phyloP scores from a whole-genome alignment of 2,888 invertebrate genomes.

The Eutolmus rufibarbis region DNA sequence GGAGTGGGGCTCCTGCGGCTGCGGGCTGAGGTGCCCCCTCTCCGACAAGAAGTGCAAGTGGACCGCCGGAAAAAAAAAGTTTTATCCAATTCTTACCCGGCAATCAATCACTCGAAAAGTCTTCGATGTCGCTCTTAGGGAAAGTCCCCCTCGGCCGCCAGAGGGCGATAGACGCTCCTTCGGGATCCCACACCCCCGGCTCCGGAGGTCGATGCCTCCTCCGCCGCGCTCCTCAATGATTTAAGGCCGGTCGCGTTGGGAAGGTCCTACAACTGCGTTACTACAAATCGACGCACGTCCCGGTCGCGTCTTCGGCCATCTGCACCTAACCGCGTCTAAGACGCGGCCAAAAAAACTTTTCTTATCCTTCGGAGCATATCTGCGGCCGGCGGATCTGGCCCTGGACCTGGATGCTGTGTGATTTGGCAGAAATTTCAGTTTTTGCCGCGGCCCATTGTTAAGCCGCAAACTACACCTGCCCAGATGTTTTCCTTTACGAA shows the following conservation, averaged over 20 bases:
- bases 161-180: conserved; percentile 5
- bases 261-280: conserved; percentile 18
- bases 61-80: conserved; percentile 35
- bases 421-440: conserved; percentile 30
- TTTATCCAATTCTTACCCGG: conserved; percentile 43
- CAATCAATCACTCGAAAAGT: conserved; percentile 45
- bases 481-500: conserved; percentile 10
- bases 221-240: background rate
- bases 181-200: conserved; percentile 11
- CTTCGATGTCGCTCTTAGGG: conserved; percentile 13
- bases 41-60: conserved; percentile 15
- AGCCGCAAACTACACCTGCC: conserved; percentile 30
- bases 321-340: background rate
- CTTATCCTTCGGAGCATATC: conserved; percentile 4
- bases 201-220: conserved; percentile 15
- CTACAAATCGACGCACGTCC: conserved; percentile 18
- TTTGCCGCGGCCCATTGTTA: conserved; percentile 10
- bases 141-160: background rate
- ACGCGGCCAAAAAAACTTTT: background rate
- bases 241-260: background rate
- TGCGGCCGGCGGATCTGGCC: background rate
- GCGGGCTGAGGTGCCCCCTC: background rate
- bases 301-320: background rate
- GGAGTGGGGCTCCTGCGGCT: background rate
- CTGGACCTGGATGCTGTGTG: conserved; percentile 5